Conservation (phyloP, 2,797 vertebrate species). For the Selene dorsalis region DNA sequence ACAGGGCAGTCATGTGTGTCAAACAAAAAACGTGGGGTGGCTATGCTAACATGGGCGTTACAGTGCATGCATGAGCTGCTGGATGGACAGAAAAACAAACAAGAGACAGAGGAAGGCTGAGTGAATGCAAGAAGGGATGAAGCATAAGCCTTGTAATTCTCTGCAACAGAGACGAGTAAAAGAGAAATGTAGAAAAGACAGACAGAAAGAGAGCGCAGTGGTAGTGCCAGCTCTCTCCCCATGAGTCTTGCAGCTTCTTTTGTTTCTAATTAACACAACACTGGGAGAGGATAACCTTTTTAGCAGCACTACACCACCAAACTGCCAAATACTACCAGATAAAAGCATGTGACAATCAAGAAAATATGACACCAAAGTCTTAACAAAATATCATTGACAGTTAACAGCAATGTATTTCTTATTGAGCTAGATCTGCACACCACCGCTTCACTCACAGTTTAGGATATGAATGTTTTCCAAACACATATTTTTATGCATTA, state of each 20-base stretch:
- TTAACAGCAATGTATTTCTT: neutral
- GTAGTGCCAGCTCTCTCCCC: constrained; percentile 40
- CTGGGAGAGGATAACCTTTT: constrained; percentile 61
- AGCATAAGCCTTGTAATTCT: constrained; percentile 39
- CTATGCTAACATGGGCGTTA: constrained; percentile 57
- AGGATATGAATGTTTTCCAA: neutral
- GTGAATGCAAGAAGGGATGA: constrained; percentile 25
- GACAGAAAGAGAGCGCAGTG: constrained; percentile 25
- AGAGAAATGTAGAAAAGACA: constrained; percentile 38
- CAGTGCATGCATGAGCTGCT: constrained; percentile 36
- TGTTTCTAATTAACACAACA: constrained; percentile 80
- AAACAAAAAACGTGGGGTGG: constrained; percentile 45
- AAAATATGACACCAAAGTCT: neutral
- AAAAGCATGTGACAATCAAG: constrained; percentile 33
- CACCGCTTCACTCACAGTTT: neutral
- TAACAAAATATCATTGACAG: neutral
- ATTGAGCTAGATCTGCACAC: neutral
- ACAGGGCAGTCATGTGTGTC: constrained; percentile 70
- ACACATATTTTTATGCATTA: neutral
- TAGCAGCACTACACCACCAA: constrained; percentile 39
- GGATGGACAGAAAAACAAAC: constrained; percentile 47
- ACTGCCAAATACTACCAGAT: constrained; percentile 46
- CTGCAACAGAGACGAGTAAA: constrained; percentile 32
- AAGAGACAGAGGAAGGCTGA: constrained; percentile 28
- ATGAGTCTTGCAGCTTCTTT: constrained; percentile 52